phyloP scores from a whole-genome alignment of 2,113 vertebrate species.

The Actinemys pallida region DNA sequence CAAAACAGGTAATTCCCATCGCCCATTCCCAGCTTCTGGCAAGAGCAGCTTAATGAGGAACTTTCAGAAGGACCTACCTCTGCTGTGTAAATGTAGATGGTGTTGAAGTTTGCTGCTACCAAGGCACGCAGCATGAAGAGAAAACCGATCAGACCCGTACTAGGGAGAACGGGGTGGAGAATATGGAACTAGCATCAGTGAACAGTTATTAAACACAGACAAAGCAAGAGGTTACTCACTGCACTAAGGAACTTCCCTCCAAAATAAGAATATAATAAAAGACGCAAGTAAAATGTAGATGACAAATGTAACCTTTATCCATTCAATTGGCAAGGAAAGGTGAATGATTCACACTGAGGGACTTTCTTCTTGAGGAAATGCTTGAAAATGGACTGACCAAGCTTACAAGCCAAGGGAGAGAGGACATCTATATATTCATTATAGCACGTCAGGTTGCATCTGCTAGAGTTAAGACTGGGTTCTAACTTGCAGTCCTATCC shows the following conservation, averaged over 20 bases:
- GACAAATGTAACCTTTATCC: not conserved
- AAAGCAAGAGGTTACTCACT: not conserved
- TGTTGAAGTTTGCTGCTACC: conserved; percentile 95
- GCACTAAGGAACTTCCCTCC: not conserved
- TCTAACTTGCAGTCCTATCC: not conserved
- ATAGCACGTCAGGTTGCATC: not conserved
- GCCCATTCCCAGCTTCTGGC: not conserved
- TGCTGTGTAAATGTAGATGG: conserved; percentile 96
- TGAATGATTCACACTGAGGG: not conserved
- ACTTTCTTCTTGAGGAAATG: not conserved
- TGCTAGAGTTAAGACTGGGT: not conserved
- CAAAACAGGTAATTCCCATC: not conserved
- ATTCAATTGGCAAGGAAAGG: not conserved
- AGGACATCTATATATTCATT: not conserved
- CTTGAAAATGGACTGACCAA: not conserved
- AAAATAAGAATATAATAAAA: not conserved
- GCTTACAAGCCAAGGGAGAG: not conserved
- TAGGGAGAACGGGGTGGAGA: conserved; percentile 41
- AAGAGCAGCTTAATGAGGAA: fast-evolving
- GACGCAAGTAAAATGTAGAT: not conserved
- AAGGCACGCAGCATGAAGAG: conserved; percentile 92
- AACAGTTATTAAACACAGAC: not conserved
- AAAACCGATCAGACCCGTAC: conserved; percentile 85
- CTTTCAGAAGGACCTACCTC: conserved; percentile 83
- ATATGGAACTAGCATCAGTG: not conserved